A percentile compares a stretch with the other conserved stretches of the same genome.
Conservation (phyloP, 2,888 invertebrate genomes). For the Drosophila emarginata region DNA sequence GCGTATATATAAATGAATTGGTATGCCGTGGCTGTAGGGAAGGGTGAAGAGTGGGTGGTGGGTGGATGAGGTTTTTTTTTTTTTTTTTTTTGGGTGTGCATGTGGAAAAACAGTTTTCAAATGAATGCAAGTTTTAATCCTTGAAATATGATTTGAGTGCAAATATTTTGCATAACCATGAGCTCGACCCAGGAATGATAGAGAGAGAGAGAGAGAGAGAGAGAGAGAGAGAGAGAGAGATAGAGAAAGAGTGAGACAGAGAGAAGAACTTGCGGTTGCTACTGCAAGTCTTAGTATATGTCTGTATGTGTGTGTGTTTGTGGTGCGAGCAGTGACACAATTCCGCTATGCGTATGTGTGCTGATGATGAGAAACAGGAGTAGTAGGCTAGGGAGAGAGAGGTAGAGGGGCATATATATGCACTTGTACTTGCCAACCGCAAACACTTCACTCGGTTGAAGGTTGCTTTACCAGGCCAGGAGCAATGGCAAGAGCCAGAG, state of each 20-base stretch:
- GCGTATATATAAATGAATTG: constrained; percentile 5
- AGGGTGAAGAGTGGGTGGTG: not conserved
- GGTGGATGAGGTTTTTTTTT: no score
- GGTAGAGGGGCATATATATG: constrained; percentile 27
- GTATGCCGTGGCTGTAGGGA: not conserved
- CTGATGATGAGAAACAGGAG: constrained; percentile 1
- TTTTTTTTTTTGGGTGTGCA: constrained; percentile 46
- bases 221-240: constrained; percentile 1
- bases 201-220: not conserved
- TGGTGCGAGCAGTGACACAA: constrained; percentile 40
- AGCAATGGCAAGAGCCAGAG: not conserved
- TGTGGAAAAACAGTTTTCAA: constrained; percentile 74
- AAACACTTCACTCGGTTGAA: constrained; percentile 74
- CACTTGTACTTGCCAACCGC: constrained; percentile 75
- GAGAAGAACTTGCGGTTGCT: constrained; percentile 27
- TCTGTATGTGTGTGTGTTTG: constrained; percentile 22
- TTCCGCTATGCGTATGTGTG: constrained; percentile 39
- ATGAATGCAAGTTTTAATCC: constrained; percentile 77
- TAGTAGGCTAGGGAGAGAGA: not conserved
- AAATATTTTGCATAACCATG: constrained; percentile 78
- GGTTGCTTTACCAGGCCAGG: constrained; percentile 44
- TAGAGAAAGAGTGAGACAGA: not conserved
- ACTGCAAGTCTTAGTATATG: constrained; percentile 20
- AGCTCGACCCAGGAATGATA: constrained; percentile 58
- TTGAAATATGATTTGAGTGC: constrained; percentile 78